Conservation (phyloP, 2,113 vertebrate genomes). For the Gnathonemus echidnorhynchus region DNA sequence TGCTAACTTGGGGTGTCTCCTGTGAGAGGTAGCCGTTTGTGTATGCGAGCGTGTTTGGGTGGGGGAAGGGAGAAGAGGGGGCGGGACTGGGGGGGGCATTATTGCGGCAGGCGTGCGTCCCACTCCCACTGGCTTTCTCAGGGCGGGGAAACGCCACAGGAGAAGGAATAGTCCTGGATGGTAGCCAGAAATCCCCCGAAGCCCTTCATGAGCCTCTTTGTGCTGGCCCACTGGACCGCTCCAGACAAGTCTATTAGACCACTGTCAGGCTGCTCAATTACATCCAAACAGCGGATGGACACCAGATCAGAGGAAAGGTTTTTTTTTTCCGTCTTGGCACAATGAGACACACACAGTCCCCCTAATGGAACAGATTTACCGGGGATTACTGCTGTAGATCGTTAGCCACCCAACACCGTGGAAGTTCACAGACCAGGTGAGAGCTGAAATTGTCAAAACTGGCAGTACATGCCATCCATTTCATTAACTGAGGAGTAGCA, state of each 20-base stretch:
- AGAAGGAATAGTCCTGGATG: slow-evolving; percentile 35
- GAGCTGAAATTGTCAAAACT: neutral
- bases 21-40: neutral
- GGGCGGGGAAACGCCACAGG: neutral
- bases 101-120: neutral
- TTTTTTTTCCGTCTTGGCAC: slow-evolving; percentile 1
- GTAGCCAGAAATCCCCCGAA: slow-evolving; percentile 26
- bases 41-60: neutral
- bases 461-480: neutral
- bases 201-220: slow-evolving; percentile 36
- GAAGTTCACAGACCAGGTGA: neutral
- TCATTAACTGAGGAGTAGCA: neutral
- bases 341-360: neutral
- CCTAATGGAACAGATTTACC: neutral
- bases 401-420: neutral
- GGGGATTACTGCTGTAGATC: neutral
- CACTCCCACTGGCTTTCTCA: neutral
- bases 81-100: neutral
- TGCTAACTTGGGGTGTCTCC: neutral
- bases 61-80: neutral
- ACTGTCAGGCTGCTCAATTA: slow-evolving; percentile 46
- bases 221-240: slow-evolving; percentile 41
- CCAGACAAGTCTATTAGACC: slow-evolving; percentile 33
- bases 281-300: slow-evolving; percentile 21
- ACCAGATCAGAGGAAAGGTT: neutral